Percentiles rank a stretch among this genome's conserved stretches.
Conservation (phyloP, 1,140 invertebrate species). For the Drosophila punjabiensis region DNA sequence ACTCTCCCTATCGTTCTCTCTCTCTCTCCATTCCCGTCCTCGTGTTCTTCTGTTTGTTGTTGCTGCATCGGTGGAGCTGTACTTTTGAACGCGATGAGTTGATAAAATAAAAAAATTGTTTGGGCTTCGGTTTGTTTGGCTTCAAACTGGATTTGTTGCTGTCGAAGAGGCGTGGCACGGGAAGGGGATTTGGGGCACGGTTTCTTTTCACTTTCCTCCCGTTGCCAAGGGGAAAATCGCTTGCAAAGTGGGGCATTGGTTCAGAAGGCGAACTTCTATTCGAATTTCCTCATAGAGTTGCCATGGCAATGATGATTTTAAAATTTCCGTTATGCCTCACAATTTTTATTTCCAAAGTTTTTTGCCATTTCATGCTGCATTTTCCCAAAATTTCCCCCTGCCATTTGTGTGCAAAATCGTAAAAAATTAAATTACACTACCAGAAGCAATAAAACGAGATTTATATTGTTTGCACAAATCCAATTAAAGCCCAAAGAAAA, state of each 20-base stretch:
- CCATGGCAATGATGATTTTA: slow-evolving; percentile 10
- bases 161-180: slow-evolving; percentile 25
- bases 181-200: slow-evolving; percentile 45
- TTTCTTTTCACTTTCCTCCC: slow-evolving; percentile 50
- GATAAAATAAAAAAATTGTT: slow-evolving; percentile 69
- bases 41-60: slow-evolving; percentile 49
- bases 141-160: slow-evolving; percentile 69
- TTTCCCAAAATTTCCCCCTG: slow-evolving; percentile 31
- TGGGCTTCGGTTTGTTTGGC: slow-evolving; percentile 73
- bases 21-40: slow-evolving; percentile 21
- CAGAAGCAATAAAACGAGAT: slow-evolving; percentile 78
- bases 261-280: slow-evolving; percentile 5
- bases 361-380: slow-evolving; percentile 12
- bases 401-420: slow-evolving; percentile 79
- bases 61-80: slow-evolving; percentile 70
- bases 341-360: slow-evolving; percentile 17
- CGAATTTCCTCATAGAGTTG: slow-evolving; percentile 1
- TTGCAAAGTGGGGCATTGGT: slow-evolving; percentile 39
- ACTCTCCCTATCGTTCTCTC: background rate
- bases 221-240: slow-evolving; percentile 39
- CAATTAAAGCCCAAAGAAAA: slow-evolving; percentile 71
- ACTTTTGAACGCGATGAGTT: slow-evolving; percentile 67
- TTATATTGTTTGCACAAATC: slow-evolving; percentile 83
- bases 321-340: slow-evolving; percentile 40
- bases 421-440: slow-evolving; percentile 81